Evolutionary conservation across 2,113 vertebrate species (phyloP).

Genomic region (Crocuta crocuta): DNA sequence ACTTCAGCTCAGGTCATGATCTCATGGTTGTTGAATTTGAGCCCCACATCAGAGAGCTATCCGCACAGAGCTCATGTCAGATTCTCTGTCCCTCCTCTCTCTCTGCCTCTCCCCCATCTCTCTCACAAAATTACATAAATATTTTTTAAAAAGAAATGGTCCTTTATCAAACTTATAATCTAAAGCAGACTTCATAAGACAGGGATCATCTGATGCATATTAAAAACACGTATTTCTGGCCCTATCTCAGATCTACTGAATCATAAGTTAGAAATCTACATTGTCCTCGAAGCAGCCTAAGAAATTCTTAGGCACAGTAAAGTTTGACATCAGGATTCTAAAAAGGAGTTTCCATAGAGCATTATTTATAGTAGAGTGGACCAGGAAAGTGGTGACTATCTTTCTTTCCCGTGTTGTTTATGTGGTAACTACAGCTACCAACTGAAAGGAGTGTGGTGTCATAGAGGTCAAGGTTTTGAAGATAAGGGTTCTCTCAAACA

Average conservation of each 20-base stretch:
- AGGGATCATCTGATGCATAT: neutral
- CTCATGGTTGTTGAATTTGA: too few species aligned
- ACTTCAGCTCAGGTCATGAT: too few species aligned
- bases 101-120: too few species aligned
- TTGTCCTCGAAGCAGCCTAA: neutral
- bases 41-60: too few species aligned
- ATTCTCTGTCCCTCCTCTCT: too few species aligned
- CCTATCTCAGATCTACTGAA: neutral
- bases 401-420: neutral
- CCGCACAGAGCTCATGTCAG: too few species aligned
- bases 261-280: neutral
- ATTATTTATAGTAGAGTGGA: neutral
- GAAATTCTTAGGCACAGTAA: neutral
- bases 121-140: too few species aligned
- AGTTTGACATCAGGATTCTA: neutral
- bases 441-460: neutral
- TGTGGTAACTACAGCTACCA: neutral
- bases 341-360: neutral
- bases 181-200: neutral
- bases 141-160: neutral
- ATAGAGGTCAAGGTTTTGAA: neutral
- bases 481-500: neutral
- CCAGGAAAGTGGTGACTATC: neutral
- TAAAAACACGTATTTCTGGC: neutral
- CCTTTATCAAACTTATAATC: neutral